Percentiles rank a stretch among this genome's conserved stretches.
These are phyloP conservation scores for Blera fallax DNA, from an alignment of 2,888 invertebrate species.

Conservation along the genomic window DNA sequence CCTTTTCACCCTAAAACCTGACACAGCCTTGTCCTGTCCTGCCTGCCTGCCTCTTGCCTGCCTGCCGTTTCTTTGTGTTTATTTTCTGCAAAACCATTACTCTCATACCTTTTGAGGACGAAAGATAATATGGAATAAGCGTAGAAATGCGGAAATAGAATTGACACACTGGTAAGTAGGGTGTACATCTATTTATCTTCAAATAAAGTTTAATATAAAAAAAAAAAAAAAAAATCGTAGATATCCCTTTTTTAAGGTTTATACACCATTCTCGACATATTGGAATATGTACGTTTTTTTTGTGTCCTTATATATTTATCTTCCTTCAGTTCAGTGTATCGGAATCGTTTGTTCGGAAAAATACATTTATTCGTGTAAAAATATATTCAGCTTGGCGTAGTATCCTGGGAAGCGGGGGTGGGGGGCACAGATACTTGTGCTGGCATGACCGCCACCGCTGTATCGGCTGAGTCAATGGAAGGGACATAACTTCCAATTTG, in stretches of 20 bases:
- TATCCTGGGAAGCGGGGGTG: too few species aligned
- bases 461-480: conserved; percentile 61
- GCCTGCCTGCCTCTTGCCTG: not conserved
- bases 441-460: conserved; percentile 33
- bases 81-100: conserved; percentile 56
- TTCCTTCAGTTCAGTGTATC: conserved; percentile 49
- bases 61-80: conserved; percentile 31
- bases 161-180: conserved; percentile 57
- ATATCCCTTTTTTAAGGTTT: conserved; percentile 55
- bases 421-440: conserved; percentile 49
- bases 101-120: conserved; percentile 28
- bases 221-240: conserved; percentile 25
- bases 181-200: conserved; percentile 68
- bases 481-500: conserved; percentile 71
- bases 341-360: conserved; percentile 50
- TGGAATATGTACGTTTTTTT: not conserved
- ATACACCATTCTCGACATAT: conserved; percentile 13
- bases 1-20: conserved; percentile 33
- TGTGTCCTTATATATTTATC: conserved; percentile 9
- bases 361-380: conserved; percentile 53
- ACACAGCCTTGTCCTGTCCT: conserved; percentile 37
- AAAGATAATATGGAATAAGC: conserved; percentile 60
- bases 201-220: conserved; percentile 45
- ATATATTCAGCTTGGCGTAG: not conserved
- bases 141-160: conserved; percentile 67